Base-by-base conservation (phyloP, 2,113 vertebrate genomes). In the Nerophis lumbriciformis region DNA sequence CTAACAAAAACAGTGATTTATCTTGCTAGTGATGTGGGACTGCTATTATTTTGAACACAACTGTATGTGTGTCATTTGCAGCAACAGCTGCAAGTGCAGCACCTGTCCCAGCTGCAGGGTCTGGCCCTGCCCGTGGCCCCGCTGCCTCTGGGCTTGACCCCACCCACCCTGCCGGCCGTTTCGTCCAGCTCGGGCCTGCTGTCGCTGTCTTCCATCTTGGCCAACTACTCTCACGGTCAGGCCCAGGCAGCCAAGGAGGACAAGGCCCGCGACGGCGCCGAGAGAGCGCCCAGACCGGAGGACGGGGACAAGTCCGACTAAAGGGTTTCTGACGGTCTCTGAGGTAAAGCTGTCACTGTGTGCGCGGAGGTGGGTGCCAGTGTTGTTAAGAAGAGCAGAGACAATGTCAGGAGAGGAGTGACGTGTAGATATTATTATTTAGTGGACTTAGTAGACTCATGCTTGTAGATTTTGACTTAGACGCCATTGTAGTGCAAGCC, bases 81-180 rank as follows among this genome's bases (percentile, higher is more conserved):
- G 96, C 95, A 98, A 93, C 96, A 98, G 92, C 96, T 98, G 71
- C 95, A 98, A 79, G 96, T 95, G 60, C 96, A 98, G 65, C 95
- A 98, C 90, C 92, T 98, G 78, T 98, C 96, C 1, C 96, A 98
- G 92, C 93, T 98, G 55, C 95, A 98, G 90, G 96, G 94, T 12
- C 90, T 98, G 65, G 94, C 95, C 11, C 89, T 98, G 83, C 96
- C 96, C 0, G 91, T 98, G 91, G 92, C 93, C 36, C 94, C 94
- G 0, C 90, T 98, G 42, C 95, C 96, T 0, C 91, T 98, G 88
- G 96, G 96, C 39, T 90, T 98, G 42, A 95, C 94, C 79, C 94
- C 92, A 0, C 94, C 93, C 0, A 88, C 92, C 0, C 88, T 97
- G 72, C 96, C 95, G 0, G 91, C 94, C 0, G 94, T 96, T 76